Base-by-base conservation (phyloP, 2,797 vertebrate species). In the Artibeus lituratus region DNA sequence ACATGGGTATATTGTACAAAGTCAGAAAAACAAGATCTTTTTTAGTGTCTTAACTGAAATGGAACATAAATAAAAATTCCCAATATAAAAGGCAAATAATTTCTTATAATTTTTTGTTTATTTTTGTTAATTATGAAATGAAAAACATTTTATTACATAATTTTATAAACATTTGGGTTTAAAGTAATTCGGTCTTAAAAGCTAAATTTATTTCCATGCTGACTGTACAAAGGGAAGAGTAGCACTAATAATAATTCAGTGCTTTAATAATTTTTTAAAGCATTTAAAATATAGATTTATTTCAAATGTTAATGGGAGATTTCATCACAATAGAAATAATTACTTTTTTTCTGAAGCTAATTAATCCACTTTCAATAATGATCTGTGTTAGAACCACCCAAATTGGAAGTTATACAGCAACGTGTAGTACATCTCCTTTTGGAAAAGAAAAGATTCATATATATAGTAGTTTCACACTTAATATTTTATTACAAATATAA, bases 1-100 rank as follows among this genome's bases (percentile, higher is more conserved):
- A 99, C 98, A 98, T 98, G 99, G 98, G 98, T 98, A 98, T 98
- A 98, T 98, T 97, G 98, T 98, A 98, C 97, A 97, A 98, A 99
- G 97, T 91, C 96, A 97, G 98, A 98, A 98, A 98, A 98, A 98
- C 98, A 98, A 98, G 98, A 90, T 97, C 94, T 76, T 97, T 95
- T 97, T 98, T 85, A 93, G 84, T 93, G 73, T 96, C 92, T 97
- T 98, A 97, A 97, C 94, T 95, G 93, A 98, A 98, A 97, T 47
- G 87, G 73, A 90, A 74, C 21, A 82, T 95, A 97, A 97, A 88
- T 89, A 91, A 97, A 96, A 96, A 97, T 94, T 81, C 86, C 76
- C 32, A 94, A 70, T 82, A 69, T 77, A 90, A 97, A 94, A 83
- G n/a, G 24, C 15, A 85, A 97, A 39, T 92, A 65, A 87, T 88